Evolutionary conservation across 2,888 invertebrate species (phyloP).

Genomic region (Heliconius ismenius): DNA sequence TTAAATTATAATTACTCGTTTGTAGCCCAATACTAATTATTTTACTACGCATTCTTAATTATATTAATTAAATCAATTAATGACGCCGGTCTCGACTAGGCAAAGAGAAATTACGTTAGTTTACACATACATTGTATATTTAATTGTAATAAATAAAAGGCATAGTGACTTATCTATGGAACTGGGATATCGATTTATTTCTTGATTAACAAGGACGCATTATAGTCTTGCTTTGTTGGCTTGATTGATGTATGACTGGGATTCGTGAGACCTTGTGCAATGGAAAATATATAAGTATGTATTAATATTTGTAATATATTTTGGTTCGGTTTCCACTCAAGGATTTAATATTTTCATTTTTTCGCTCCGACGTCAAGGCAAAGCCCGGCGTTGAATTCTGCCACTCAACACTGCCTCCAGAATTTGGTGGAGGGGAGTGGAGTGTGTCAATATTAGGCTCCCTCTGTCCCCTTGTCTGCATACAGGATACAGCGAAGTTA

Average conservation of each 20-base stretch:
- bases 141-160: background rate
- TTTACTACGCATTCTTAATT: background rate
- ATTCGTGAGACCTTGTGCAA: background rate
- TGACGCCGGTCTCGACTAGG: background rate
- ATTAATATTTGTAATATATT: too few species aligned
- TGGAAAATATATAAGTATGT: background rate
- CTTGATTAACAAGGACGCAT: background rate
- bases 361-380: background rate
- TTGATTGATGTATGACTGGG: background rate
- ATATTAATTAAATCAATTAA: background rate
- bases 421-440: background rate
- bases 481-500: background rate
- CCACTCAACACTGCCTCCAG: background rate
- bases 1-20: background rate
- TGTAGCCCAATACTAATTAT: background rate
- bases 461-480: background rate
- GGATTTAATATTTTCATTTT: background rate
- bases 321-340: background rate
- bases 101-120: background rate
- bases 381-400: background rate
- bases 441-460: background rate
- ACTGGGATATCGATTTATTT: background rate
- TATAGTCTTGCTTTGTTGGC: background rate
- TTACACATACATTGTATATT: background rate
- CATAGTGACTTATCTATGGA: background rate